A percentile compares a stretch with the other conserved stretches of the same genome.
phyloP scores from a whole-genome alignment of 2,888 invertebrate genomes.

The Sminthurides aquaticus region DNA sequence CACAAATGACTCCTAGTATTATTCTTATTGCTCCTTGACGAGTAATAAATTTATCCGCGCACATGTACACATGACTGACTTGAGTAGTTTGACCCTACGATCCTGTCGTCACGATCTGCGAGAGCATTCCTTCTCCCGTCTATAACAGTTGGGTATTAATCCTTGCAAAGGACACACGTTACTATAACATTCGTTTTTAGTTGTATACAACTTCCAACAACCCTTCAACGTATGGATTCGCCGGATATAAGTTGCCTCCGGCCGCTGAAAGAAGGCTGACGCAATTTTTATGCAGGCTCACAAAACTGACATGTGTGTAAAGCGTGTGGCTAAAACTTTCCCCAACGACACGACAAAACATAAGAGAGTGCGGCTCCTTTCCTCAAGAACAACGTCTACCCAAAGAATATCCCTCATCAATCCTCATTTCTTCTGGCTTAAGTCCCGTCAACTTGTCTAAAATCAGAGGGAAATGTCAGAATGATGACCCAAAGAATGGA shows the following conservation, averaged over 20 bases:
- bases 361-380: not conserved
- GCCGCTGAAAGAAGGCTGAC: too few species aligned
- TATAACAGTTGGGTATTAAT: too few species aligned
- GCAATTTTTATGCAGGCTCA: not conserved
- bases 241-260: too few species aligned
- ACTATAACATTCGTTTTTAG: too few species aligned
- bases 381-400: too few species aligned
- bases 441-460: not conserved
- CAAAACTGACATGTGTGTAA: not conserved
- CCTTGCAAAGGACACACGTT: too few species aligned
- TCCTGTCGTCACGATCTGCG: not conserved
- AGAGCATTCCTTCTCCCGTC: not conserved
- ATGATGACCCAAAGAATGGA: not conserved
- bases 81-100: not conserved
- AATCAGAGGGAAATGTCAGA: not conserved
- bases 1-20: not conserved
- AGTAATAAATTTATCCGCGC: not conserved
- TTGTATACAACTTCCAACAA: too few species aligned
- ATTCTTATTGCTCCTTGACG: not conserved
- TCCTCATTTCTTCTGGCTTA: not conserved
- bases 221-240: too few species aligned
- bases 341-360: too few species aligned
- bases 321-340: not conserved
- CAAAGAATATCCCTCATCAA: not conserved
- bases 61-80: not conserved